Percentiles rank a stretch among this genome's conserved stretches.
phyloP scores from a whole-genome alignment of 2,888 invertebrate genomes.

The Tanypteryx hageni region DNA sequence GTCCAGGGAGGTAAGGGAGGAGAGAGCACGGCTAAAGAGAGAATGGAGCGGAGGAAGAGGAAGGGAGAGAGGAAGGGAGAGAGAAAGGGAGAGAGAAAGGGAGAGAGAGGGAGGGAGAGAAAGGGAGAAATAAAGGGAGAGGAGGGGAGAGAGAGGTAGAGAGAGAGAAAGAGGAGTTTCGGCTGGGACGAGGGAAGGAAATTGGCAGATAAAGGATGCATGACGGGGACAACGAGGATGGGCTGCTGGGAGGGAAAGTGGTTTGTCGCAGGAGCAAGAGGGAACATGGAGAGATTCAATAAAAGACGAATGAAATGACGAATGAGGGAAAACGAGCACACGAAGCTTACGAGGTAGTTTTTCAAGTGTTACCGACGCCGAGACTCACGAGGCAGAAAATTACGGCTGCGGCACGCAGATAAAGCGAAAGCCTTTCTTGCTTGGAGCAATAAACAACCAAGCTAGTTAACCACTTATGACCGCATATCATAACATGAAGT shows the following conservation, averaged over 20 bases:
- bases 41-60: not conserved
- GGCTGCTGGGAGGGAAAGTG: slow-evolving; percentile 38
- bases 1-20: not conserved
- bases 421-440: slow-evolving; percentile 25
- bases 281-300: slow-evolving; percentile 48
- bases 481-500: not conserved
- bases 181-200: slow-evolving; percentile 17
- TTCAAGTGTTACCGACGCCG: slow-evolving; percentile 51
- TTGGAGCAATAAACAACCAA: slow-evolving; percentile 37
- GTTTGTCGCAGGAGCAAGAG: slow-evolving; percentile 46
- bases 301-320: slow-evolving; percentile 62
- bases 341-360: slow-evolving; percentile 58
- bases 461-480: slow-evolving; percentile 10
- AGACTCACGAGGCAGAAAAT: slow-evolving; percentile 47
- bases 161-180: not conserved
- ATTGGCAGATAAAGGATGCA: slow-evolving; percentile 64
- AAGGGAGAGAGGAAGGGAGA: not conserved
- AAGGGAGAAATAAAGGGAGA: not conserved
- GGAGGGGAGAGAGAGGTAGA: not conserved
- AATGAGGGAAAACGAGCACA: slow-evolving; percentile 51
- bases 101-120: not conserved
- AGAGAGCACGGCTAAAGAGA: not conserved
- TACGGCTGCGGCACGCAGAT: slow-evolving; percentile 52
- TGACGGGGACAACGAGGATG: slow-evolving; percentile 44
- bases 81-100: not conserved